Conservation (phyloP, 2,888 invertebrate species). For the Apotomis capreana region DNA sequence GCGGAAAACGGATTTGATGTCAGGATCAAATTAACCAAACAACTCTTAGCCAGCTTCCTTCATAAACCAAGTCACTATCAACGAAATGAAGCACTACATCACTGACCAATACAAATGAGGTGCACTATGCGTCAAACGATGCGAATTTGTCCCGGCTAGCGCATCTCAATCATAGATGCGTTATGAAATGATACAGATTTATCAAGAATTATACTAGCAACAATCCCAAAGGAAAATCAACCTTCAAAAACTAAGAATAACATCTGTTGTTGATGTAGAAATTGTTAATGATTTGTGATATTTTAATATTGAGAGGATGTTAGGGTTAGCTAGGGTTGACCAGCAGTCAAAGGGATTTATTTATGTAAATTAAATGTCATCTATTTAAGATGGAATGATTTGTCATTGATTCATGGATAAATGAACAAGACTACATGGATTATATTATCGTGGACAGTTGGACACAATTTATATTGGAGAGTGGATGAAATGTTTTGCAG, state of each 20-base stretch:
- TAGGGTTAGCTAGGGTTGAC: constrained; percentile 24
- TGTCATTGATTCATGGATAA: constrained; percentile 25
- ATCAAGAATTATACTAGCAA: constrained; percentile 43
- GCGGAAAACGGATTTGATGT: constrained; percentile 4
- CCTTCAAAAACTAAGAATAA: background rate
- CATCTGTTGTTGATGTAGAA: background rate
- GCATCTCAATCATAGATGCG: constrained; percentile 59
- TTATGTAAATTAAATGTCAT: constrained; percentile 38
- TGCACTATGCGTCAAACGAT: constrained; percentile 50
- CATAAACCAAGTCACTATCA: constrained; percentile 53
- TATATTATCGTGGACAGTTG: background rate
- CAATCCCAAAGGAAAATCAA: constrained; percentile 1
- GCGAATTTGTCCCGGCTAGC: constrained; percentile 54
- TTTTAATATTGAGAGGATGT: constrained; percentile 22
- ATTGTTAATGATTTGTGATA: constrained; percentile 1
- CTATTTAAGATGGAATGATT: constrained; percentile 23
- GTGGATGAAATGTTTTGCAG: no score
- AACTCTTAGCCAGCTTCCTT: constrained; percentile 42
- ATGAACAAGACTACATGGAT: background rate
- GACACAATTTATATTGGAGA: background rate
- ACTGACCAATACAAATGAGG: constrained; percentile 59
- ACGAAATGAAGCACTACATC: constrained; percentile 53
- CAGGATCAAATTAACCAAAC: constrained; percentile 41
- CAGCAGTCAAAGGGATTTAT: constrained; percentile 26
- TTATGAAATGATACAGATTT: constrained; percentile 50